These are phyloP conservation scores for Leptinotarsa juncta DNA, from an alignment of 2,888 invertebrate genomes.

Conservation along the genomic window DNA sequence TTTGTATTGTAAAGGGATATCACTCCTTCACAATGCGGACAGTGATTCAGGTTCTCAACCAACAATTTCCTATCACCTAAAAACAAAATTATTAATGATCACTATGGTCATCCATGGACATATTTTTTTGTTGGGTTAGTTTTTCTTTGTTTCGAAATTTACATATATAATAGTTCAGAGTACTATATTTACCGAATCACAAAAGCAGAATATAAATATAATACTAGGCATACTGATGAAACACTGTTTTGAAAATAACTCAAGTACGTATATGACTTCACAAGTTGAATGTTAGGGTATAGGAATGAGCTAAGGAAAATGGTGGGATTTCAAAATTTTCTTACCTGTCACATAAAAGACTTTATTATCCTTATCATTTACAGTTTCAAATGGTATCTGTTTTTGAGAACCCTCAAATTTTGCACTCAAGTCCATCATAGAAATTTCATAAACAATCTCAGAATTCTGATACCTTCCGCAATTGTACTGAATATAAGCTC, in stretches of 20 bases:
- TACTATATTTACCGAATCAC: too few relatives aligned
- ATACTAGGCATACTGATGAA: too few relatives aligned
- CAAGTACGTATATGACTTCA: too few relatives aligned
- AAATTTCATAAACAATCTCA: slow-evolving; percentile 43
- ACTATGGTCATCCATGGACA: too few relatives aligned
- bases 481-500: slow-evolving; percentile 33
- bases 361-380: slow-evolving; percentile 63
- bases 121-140: too few relatives aligned
- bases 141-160: too few relatives aligned
- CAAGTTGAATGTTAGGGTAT: too few relatives aligned
- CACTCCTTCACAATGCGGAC: slow-evolving; percentile 77
- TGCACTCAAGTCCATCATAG: slow-evolving; percentile 38
- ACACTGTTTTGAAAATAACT: too few relatives aligned
- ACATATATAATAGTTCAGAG: too few relatives aligned
- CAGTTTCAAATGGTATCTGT: slow-evolving; percentile 25
- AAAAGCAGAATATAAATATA: too few relatives aligned
- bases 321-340: not conserved
- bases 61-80: slow-evolving; percentile 74
- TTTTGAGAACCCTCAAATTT: slow-evolving; percentile 1
- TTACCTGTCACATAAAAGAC: slow-evolving; percentile 61
- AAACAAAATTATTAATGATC: not conserved
- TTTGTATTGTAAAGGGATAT: slow-evolving; percentile 71
- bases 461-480: slow-evolving; percentile 33
- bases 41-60: slow-evolving; percentile 78
- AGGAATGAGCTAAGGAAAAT: not conserved